Base-by-base conservation (phyloP, 2,113 vertebrate genomes). In the Laterallus jamaicensis region DNA sequence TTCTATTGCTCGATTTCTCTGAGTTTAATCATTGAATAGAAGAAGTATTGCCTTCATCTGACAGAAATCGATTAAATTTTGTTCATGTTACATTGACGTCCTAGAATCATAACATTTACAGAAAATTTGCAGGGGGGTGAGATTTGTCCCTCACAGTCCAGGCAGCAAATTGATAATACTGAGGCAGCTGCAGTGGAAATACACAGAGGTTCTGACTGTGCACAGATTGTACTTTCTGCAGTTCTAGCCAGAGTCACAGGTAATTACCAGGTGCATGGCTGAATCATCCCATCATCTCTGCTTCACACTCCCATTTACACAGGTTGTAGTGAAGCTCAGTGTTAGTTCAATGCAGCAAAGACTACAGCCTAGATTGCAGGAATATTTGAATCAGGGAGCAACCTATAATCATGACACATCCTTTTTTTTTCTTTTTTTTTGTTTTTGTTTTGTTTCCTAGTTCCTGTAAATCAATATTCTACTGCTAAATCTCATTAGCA, bases 371-470 rank as follows among this genome's bases (percentile, higher is more conserved):
- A 58, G 4, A 52, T 39, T 9, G 56, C n/a, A 15, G 31, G 42
- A 14, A 8, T 28, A 62, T 75, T 26, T 74, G 13, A 80, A 76
- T 52, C 42, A 52, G 9, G 52, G 6, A 92, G 49, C 6, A 71
- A 19, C 1, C 1, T 76, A 20, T 26, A 52, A 52, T 32, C 5
- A 40, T 22, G 10, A 40, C 9, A 54, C 13, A 4, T 6, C 1
- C 6, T 11, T 31, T 54, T 25, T 47, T 18, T 54, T 26, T 52
- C 16, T 49, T 47, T 47, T 18, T 47, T 47, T 47, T 47, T 47
- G 17, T 7, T 47, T 47, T 47, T 47, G 17, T 24, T 50, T 50
- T 20, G 32, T 49, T 50, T 6, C 13, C 5, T 29, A 66, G 12
- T 82, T 71, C 32, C 25, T 47, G 6, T 12, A 82, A 50, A 16